Evolutionary conservation across 2,888 invertebrate species (phyloP), one percentile per base, ranked within the genome.

Genomic region (Hydrotaea cyrtoneurina): DNA sequence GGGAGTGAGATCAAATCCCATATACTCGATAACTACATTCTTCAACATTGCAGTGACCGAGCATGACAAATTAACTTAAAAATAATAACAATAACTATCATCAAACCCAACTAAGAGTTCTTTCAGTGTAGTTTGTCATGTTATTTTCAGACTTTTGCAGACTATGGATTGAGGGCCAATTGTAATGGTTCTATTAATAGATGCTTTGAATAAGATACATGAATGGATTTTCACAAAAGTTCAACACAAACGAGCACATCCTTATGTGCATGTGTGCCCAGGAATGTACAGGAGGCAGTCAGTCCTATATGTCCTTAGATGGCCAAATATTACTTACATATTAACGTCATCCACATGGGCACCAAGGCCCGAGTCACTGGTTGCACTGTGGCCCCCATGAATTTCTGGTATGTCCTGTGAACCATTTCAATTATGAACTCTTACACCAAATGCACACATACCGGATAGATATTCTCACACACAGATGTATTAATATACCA

Each of bases 151-250:
- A 23, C 55, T 55, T 50, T 50, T 31, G 31, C 31, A 2, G 3
- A 31, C 31, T n/a, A 31, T 31, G 3, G 31, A 50, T 71, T 69
- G 21, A 71, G 46, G 50, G 50, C 31, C 53, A 71, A 71, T 53
- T 53, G 71, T 71, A 31, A 8, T 71, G 31, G 50, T 71, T 71
- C 31, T 53, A 53, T 71, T 71, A 50, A 71, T 53, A 71, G 53
- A 71, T 71, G 53, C 69, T 50, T 36, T 69, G 69, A 69, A 69
- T 46, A 50, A 11, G n/a, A 69, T n/a, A 50, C 71, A 71, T 71
- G 53, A 71, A 71, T 71, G 53, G 26, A 53, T 31, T 53, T 50
- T 69, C 13, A 71, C 11, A 71, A 31, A 69, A 71, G 19, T 8
- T 23, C 1, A 43, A 43, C 15, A 43, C 57, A 57, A 57, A 57